Evolutionary conservation across 2,113 vertebrate genomes (phyloP).

Genomic region (Strix uralensis): DNA sequence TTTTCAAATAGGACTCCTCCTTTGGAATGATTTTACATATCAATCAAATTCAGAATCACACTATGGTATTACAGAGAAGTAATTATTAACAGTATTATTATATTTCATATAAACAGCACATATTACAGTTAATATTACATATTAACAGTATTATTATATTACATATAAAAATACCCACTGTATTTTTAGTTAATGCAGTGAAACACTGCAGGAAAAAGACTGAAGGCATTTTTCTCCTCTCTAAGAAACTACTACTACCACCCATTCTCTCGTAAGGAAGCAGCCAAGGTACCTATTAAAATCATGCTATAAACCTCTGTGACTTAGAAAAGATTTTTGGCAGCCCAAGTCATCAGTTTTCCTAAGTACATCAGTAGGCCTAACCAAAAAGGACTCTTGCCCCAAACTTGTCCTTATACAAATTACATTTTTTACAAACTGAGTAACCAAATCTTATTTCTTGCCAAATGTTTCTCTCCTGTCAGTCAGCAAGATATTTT

Average conservation of each 20-base stretch:
- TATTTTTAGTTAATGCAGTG: not conserved
- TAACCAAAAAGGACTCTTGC: not conserved
- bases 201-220: not conserved
- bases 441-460: not conserved
- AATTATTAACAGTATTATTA: no score
- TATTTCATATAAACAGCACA: no score
- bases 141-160: no score
- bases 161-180: not conserved
- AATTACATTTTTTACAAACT: not conserved
- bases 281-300: not conserved
- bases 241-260: not conserved
- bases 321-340: not conserved
- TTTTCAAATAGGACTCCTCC: not conserved
- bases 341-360: not conserved
- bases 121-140: no score
- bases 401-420: rapidly evolving
- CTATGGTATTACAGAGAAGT: not conserved
- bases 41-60: not conserved
- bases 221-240: not conserved
- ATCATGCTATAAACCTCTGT: not conserved
- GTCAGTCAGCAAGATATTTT: not conserved
- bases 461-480: not conserved
- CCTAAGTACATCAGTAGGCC: not conserved
- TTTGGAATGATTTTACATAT: not conserved
- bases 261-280: not conserved